Evolutionary conservation across 37 sponge, comb jelly and placozoan species (phyloP), one percentile per base, ranked within the genome.

Genomic region (Eunapius fragilis): DNA sequence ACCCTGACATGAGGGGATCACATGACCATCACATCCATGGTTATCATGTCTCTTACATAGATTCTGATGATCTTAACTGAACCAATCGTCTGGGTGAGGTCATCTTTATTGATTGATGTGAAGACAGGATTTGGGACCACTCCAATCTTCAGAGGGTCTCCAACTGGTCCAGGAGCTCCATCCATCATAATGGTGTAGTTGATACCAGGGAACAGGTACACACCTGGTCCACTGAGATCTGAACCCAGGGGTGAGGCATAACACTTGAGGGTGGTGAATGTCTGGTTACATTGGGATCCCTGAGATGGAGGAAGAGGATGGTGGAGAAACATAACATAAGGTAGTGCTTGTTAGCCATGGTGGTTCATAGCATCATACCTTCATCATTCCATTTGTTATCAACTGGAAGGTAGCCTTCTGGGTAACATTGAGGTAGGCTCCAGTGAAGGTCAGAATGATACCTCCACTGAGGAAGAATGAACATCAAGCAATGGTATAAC

Each of bases 381-480:
- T 45, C 37, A n/a, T 25, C 25, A 12, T 36, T 3, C 50, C 77
- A 86, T 50, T 76, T n/a, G 82, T 31, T 13, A 36, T 49, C 27
- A 91, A 77, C 41, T 6, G 3, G 41, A 41, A 41, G 26, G 67
- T n/a, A 31, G 92, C 88, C 24, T 82, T 28, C 68, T 75, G 80
- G 13, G 83, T 68, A 5, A 83, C 83, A 78, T 91, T 74, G 24
- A 91, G 68, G 79, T 87, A 45, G 0, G 45, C 74, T 73, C 92
- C 92, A 37, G 50, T 87, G 71, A 91, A 87, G 27, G 30, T 68
- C 24, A 91, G 22, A 6, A 49, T 83, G 34, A 87, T 80, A 31
- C 92, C 92, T 79, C 92, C 92, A 30, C 92, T 91, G 84, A 14
- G 45, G 32, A 32, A 35, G 13, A 77, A 27, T 37, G 71, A 23